Base-by-base conservation (phyloP, 2,797 vertebrate species). In the Hozukius guyotensis region DNA sequence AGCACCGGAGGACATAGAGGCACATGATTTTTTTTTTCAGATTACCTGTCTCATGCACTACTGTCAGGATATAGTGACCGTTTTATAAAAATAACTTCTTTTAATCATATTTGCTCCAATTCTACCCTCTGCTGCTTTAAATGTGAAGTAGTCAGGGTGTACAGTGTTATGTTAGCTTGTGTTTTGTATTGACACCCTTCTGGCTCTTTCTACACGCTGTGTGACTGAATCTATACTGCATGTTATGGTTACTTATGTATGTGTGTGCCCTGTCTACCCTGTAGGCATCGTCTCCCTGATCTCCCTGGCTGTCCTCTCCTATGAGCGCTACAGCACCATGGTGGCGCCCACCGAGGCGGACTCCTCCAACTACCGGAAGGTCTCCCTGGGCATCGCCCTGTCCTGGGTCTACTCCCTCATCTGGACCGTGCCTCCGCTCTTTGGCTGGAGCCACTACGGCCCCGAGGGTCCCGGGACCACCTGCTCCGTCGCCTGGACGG, bases 381-480 rank as follows among this genome's bases (percentile, higher is more conserved):
- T 92, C 22, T 92, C 90, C 62, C 3, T 93, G 73, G 96, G 95
- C 66, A 95, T 97, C 42, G 2, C 85, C 34, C 77, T 97, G 60
- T 96, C 96, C 75, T 97, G 97, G 96, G 84, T 78, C 0, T 97
- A 97, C 87, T 96, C 96, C 57, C 89, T 97, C 74, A 4, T 94
- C 57, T 97, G 97, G 97, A 96, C 95, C 6, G 6, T 91, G 29
- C 96, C 96, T 0, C 96, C 95, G 0, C 96, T 97, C 27, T 94
- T 97, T 2, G 96, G 96, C 62, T 97, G 97, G 97, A 97, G 96
- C 87, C 94, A 90, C 49, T 97, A 96, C 0, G 95, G 96, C 32
- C 96, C 93, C 0, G 96, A 98, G 85, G 96, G 96, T 12, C 92
- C 96, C 2, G 97, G 96, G 14, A 96, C 96, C 82, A 97, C 94